Base-by-base conservation (phyloP, 1,140 invertebrate genomes). In the Mylabris phalerata region DNA sequence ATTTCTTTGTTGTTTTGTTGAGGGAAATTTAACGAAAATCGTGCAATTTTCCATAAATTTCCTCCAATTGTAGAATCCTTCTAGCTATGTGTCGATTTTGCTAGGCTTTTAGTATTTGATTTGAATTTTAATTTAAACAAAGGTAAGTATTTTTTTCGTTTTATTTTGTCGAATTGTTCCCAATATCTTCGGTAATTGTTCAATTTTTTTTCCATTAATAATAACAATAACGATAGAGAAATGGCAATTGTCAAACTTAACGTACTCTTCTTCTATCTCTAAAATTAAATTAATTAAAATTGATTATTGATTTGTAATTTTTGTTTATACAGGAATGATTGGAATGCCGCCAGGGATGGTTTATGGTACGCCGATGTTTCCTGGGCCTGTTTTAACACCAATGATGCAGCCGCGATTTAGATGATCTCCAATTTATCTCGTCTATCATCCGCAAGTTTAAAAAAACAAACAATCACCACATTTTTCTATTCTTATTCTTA, bases 341-440 rank as follows among this genome's bases (percentile, higher is more conserved):
- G 83, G 84, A 55, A 79, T 86, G 74, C 78, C 84, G 60, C 84
- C 83, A 41, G 83, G 83, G 62, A 83, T 85, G 71, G 79, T 83
- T 66, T 84, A 84, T 65, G 82, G 80, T 39, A 72, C 80, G n/a
- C 82, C 81, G 45, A 82, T 84, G 80, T 83, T 82, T 62, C 81
- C 80, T 62, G 80, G 76, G 57, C 82, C 80, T 58, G 80, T 84
- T 77, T 72, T 81, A 59, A 76, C 79, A 56, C 83, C 83, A 59
- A 84, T 87, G 81, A 85, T 87, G 84, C 85, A 85, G 72, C 85
- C 85, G 55, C 82, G 86, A 73, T 88, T 86, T 75, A 86, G 86
- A 86, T 88, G 86, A 88, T 88, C 85, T 66, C 78, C 79, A 67
- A 73, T 79, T 44, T 74, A 71, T 65, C 59, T 70, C 57, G 65